These are phyloP conservation scores for Rhingia rostrata DNA, from an alignment of 2,888 invertebrate genomes.

Conservation along the genomic window DNA sequence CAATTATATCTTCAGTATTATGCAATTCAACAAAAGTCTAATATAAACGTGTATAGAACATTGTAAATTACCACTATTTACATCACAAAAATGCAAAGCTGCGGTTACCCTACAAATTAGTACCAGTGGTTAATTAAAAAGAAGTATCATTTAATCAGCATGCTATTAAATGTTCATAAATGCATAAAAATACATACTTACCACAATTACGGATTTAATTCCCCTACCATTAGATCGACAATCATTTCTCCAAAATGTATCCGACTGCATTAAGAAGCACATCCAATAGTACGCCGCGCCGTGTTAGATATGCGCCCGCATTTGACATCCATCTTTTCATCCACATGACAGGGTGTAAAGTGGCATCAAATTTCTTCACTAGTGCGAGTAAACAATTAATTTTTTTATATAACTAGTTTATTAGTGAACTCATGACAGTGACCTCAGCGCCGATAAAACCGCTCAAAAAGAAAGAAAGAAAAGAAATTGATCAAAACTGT, in stretches of 20 bases:
- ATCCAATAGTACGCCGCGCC: too few species aligned
- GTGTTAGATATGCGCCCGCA: not conserved
- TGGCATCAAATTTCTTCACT: slow-evolving; percentile 13
- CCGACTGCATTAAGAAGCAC: not conserved
- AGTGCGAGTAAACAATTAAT: slow-evolving; percentile 21
- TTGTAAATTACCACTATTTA: too few species aligned
- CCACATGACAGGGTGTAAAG: not conserved
- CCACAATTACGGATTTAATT: slow-evolving; percentile 8
- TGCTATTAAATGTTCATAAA: not conserved
- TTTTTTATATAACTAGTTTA: not conserved
- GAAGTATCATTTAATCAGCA: not conserved
- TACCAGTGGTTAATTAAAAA: not conserved
- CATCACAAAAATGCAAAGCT: too few species aligned
- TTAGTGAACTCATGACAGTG: slow-evolving; percentile 10
- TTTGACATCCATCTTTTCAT: too few species aligned
- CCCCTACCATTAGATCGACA: not conserved
- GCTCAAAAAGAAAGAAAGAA: not conserved
- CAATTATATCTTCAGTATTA: too few species aligned
- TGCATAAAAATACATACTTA: not conserved
- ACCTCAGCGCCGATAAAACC: not conserved
- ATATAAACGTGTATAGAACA: too few species aligned
- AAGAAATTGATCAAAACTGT: slow-evolving; percentile 15
- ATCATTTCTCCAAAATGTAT: not conserved
- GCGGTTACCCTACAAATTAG: too few species aligned
- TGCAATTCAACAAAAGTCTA: too few species aligned